Conservation (phyloP, 1,140 invertebrate genomes). For the Drosophila parabipectinata region DNA sequence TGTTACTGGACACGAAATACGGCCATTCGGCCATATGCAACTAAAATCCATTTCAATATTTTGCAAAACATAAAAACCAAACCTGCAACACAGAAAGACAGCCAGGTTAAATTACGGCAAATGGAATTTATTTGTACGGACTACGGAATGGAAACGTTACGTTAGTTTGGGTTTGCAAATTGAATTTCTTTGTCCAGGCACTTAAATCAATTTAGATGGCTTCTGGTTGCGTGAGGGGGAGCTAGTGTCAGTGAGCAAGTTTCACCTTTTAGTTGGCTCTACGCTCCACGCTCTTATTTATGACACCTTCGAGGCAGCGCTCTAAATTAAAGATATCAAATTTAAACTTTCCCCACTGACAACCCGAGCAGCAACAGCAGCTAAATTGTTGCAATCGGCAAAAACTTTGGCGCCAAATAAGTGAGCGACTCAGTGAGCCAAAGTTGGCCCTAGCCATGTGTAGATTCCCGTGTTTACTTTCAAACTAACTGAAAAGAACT, state of each 20-base stretch:
- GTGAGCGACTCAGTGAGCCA: slow-evolving; percentile 30
- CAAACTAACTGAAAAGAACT: slow-evolving; percentile 51
- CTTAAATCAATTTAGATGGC: slow-evolving; percentile 61
- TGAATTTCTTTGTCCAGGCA: slow-evolving; percentile 55
- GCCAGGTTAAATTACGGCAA: slow-evolving; percentile 52
- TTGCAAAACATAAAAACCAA: slow-evolving; percentile 69
- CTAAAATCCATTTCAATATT: slow-evolving; percentile 74
- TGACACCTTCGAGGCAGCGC: slow-evolving; percentile 29
- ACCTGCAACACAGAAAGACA: slow-evolving; percentile 33
- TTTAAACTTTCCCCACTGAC: slow-evolving; percentile 42
- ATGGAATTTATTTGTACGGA: slow-evolving; percentile 65
- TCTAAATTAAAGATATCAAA: slow-evolving; percentile 69
- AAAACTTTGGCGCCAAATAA: slow-evolving; percentile 72
- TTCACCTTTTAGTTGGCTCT: slow-evolving; percentile 18
- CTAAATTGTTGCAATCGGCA: slow-evolving; percentile 57
- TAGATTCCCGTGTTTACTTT: slow-evolving; percentile 55
- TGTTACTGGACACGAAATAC: slow-evolving; percentile 24
- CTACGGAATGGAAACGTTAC: slow-evolving; percentile 26
- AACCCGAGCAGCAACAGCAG: slow-evolving; percentile 12
- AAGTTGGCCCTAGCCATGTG: slow-evolving; percentile 39
- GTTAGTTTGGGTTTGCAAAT: slow-evolving; percentile 42
- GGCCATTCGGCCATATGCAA: slow-evolving; percentile 62
- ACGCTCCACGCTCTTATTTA: slow-evolving; percentile 37
- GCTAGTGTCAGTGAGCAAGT: slow-evolving; percentile 7
- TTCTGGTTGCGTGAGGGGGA: neutral